A percentile compares a stretch with the other conserved stretches of the same genome.
phyloP scores from a whole-genome alignment of 2,797 vertebrate species.

The Myotis myotis region DNA sequence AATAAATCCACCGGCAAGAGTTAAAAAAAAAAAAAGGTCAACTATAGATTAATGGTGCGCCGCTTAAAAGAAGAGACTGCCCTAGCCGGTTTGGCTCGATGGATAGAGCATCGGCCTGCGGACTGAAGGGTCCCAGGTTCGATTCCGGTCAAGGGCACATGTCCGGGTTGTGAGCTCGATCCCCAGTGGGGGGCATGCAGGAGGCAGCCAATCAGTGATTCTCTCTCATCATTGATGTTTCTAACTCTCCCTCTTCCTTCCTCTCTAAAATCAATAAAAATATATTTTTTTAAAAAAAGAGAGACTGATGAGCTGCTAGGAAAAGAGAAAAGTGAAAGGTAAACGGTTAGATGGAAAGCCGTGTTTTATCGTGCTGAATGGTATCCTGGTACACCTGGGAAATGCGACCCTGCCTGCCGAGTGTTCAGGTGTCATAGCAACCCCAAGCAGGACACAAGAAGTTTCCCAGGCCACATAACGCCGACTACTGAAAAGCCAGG shows the following conservation, averaged over 20 bases:
- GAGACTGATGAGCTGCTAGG: background rate
- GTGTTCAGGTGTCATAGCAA: slow-evolving; percentile 13
- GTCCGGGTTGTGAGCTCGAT: too few species aligned
- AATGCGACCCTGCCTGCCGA: background rate
- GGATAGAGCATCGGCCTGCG: too few species aligned
- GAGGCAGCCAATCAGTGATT: too few species aligned
- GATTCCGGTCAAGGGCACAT: too few species aligned
- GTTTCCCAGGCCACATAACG: background rate
- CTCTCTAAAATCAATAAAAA: too few species aligned
- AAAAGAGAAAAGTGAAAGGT: slow-evolving; percentile 13
- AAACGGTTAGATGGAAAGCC: background rate
- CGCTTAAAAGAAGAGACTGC: background rate
- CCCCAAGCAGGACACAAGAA: background rate
- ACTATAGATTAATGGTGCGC: background rate
- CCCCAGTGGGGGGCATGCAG: too few species aligned
- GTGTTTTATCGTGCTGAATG: background rate
- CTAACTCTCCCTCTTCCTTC: too few species aligned
- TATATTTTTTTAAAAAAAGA: background rate
- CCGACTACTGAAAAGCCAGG: background rate
- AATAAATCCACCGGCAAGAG: background rate
- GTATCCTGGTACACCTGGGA: background rate
- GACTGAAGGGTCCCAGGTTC: too few species aligned
- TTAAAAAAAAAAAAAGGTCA: slow-evolving; percentile 24
- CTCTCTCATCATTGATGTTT: too few species aligned
- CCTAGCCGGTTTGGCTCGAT: too few species aligned